Conservation (phyloP, 2,888 invertebrate species). For the Drosophila koepferae region DNA sequence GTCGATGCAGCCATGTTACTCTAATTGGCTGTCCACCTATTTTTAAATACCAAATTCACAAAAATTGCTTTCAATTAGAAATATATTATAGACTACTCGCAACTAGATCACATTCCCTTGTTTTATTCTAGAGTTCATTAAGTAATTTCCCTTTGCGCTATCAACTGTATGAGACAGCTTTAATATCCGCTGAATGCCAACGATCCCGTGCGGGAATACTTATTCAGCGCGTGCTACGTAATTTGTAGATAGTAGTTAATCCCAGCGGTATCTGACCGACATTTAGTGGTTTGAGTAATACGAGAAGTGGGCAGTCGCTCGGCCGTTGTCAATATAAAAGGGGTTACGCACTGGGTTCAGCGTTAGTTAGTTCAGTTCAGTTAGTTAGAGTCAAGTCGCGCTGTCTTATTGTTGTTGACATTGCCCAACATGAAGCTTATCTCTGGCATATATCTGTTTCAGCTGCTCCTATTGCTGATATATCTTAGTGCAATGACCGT, state of each 20-base stretch:
- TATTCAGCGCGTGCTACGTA: slow-evolving; percentile 6
- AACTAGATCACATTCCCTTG: neutral
- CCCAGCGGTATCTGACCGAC: slow-evolving; percentile 22
- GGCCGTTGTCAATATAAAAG: slow-evolving; percentile 24
- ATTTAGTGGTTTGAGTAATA: slow-evolving; percentile 18
- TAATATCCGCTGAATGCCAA: neutral
- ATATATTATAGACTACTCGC: neutral
- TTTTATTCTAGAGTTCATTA: neutral
- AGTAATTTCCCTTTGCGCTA: neutral
- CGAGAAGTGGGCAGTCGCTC: neutral
- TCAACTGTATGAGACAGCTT: neutral
- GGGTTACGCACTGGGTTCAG: slow-evolving; percentile 2
- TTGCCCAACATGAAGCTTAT: slow-evolving; percentile 33
- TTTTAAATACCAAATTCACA: too few species aligned
- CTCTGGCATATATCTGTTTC: slow-evolving; percentile 14
- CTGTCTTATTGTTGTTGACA: slow-evolving; percentile 5
- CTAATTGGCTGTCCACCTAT: too few species aligned
- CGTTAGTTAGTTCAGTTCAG: neutral
- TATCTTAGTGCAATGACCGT: slow-evolving; percentile 15
- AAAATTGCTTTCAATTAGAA: too few species aligned
- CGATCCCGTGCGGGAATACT: slow-evolving; percentile 14
- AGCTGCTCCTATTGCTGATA: slow-evolving; percentile 35
- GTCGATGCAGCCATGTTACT: too few species aligned
- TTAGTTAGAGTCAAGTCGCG: slow-evolving; percentile 37
- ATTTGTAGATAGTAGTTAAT: slow-evolving; percentile 32